These are phyloP conservation scores for Uria aalge DNA, from an alignment of 2,113 vertebrate genomes.

Conservation along the genomic window DNA sequence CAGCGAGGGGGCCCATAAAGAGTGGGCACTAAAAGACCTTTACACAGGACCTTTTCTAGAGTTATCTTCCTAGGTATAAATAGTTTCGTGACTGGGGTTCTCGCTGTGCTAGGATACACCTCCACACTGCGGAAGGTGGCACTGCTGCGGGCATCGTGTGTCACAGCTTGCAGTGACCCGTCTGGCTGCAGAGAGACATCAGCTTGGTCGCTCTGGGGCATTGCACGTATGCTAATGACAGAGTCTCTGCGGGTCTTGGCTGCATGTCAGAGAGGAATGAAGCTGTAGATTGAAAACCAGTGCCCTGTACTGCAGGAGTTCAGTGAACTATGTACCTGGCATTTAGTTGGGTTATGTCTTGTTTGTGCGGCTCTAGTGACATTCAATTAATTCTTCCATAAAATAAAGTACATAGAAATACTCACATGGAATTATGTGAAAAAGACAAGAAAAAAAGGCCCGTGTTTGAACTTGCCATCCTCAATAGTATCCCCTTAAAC, in stretches of 20 bases:
- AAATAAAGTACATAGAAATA: background rate
- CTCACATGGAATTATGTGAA: background rate
- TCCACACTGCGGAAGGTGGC: accelerated
- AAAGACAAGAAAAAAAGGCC: background rate
- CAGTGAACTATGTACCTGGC: background rate
- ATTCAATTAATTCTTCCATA: background rate
- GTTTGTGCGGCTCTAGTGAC: background rate
- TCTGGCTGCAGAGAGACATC: background rate
- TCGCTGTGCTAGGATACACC: background rate
- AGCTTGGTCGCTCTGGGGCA: background rate
- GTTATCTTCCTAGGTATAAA: background rate
- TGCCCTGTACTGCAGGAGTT: background rate
- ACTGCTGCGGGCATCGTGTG: background rate
- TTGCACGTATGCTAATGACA: background rate
- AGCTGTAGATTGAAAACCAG: conserved; percentile 4
- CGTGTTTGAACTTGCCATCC: background rate
- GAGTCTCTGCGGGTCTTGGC: background rate
- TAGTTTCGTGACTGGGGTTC: background rate
- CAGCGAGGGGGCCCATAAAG: background rate
- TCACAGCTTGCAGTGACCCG: background rate
- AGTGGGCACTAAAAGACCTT: background rate
- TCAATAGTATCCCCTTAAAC: background rate
- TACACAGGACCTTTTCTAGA: background rate
- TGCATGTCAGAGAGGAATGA: background rate
- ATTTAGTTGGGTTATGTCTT: background rate